Percentiles rank a stretch among this genome's conserved stretches.
phyloP scores from a whole-genome alignment of 2,888 invertebrate genomes.

The Ceriagrion tenellum region DNA sequence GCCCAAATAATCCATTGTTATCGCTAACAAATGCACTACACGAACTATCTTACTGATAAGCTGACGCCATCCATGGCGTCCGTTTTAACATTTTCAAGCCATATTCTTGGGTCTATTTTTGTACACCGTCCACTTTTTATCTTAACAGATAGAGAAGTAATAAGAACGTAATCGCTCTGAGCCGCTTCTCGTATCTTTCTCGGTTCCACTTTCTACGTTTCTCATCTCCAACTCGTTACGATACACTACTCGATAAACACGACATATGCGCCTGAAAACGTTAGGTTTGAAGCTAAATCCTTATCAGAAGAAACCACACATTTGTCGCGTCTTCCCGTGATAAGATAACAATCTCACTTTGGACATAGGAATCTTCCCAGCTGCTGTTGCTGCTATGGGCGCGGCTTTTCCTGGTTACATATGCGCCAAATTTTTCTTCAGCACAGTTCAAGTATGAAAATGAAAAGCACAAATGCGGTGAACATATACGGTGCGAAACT shows the following conservation, averaged over 20 bases:
- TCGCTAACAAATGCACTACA: background rate
- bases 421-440: background rate
- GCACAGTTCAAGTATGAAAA: too few relatives aligned
- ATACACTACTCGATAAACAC: background rate
- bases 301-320: constrained; percentile 2
- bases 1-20: background rate
- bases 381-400: constrained; percentile 17
- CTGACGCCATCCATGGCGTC: background rate
- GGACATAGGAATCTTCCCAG: constrained; percentile 9
- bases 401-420: constrained; percentile 5
- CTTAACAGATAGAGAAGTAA: background rate
- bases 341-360: constrained; percentile 51
- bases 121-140: background rate
- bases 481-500: too few relatives aligned
- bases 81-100: background rate
- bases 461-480: too few relatives aligned
- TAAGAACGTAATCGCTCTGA: background rate
- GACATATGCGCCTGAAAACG: background rate
- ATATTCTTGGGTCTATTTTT: background rate
- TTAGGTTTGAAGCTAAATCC: background rate
- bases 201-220: background rate
- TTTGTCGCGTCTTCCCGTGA: constrained; percentile 29
- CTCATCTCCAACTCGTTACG: background rate
- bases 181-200: background rate
- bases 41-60: background rate